Evolutionary conservation across 2,113 vertebrate species (phyloP).

Genomic region (Origma solitaria): DNA sequence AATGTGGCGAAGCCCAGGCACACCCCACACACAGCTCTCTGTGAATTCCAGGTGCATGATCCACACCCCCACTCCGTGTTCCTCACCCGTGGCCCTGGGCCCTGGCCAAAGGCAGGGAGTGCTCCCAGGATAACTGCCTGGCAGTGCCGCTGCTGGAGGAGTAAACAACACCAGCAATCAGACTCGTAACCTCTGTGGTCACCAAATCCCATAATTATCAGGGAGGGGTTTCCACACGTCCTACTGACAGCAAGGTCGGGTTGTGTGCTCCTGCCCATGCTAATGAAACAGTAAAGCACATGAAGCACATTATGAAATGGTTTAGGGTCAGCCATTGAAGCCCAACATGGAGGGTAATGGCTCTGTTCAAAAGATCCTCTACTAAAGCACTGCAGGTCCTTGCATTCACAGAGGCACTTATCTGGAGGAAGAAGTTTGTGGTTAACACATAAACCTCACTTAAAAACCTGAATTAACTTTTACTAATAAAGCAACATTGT

Average conservation of each 20-base stretch:
- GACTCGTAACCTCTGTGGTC: background rate
- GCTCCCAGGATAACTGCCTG: background rate
- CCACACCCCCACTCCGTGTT: fast-evolving
- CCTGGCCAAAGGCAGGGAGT: background rate
- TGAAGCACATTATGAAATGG: background rate
- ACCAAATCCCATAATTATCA: background rate
- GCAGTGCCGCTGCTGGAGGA: background rate
- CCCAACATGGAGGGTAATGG: fast-evolving
- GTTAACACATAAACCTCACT: background rate
- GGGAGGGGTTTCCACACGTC: background rate
- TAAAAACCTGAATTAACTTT: background rate
- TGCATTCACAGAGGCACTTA: background rate
- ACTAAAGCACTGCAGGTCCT: background rate
- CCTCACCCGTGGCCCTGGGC: background rate
- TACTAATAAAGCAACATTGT: background rate
- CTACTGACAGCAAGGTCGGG: background rate
- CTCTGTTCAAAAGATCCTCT: background rate
- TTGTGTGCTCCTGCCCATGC: fast-evolving
- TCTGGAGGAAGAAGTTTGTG: background rate
- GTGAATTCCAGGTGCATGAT: background rate
- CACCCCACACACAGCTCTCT: background rate
- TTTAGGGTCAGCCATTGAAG: background rate
- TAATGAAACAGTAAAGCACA: background rate
- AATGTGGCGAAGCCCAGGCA: background rate
- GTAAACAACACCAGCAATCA: background rate